Percentiles rank a stretch among this genome's conserved stretches.
phyloP scores from a whole-genome alignment of 2,797 vertebrate genomes.

The Paramormyrops hopkinsi region DNA sequence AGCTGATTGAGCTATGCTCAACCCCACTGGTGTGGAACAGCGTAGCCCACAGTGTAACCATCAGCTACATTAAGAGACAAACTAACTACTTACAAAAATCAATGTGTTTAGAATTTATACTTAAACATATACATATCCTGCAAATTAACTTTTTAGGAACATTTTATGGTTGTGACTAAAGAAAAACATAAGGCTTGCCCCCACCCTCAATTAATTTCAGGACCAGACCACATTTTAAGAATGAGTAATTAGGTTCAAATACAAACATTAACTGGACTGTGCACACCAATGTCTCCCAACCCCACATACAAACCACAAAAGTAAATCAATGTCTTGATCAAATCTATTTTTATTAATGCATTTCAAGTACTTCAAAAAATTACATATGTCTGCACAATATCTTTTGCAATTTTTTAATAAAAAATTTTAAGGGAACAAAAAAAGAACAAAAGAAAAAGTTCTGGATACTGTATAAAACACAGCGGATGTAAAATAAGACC shows the following conservation, averaged over 20 bases:
- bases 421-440: constrained; percentile 78
- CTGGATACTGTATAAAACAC: constrained; percentile 87
- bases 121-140: neutral
- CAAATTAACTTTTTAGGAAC: neutral
- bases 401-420: constrained; percentile 79
- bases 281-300: neutral
- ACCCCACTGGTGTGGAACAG: neutral
- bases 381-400: constrained; percentile 76
- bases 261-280: neutral
- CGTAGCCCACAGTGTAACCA: neutral
- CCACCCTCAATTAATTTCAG: neutral
- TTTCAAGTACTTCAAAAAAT: constrained; percentile 90
- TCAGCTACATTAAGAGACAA: neutral
- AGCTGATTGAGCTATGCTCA: neutral
- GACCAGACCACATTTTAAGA: neutral
- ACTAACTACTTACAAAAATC: neutral
- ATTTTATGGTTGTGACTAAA: neutral
- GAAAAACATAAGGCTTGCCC: neutral
- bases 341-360: constrained; percentile 91
- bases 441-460: constrained; percentile 50
- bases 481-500: constrained; percentile 81
- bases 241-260: neutral
- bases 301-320: neutral
- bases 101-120: neutral
- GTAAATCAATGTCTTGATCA: constrained; percentile 54